Conservation (phyloP, 2,888 invertebrate genomes). For the Microplitis manilae region DNA sequence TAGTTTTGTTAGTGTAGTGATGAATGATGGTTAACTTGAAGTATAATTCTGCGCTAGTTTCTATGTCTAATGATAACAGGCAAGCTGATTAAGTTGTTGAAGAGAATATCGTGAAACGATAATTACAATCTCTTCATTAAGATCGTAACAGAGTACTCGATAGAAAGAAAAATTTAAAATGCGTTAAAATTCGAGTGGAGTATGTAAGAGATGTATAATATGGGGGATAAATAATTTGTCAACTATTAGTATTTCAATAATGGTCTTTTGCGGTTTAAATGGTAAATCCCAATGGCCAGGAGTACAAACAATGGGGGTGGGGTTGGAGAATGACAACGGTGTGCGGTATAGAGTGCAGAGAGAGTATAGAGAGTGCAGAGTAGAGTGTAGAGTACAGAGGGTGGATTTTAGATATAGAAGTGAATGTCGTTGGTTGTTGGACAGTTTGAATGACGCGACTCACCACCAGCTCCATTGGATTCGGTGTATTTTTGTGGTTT, state of each 20-base stretch:
- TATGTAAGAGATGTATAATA: neutral
- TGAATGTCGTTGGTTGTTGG: conserved; percentile 8
- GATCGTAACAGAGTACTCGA: too few relatives aligned
- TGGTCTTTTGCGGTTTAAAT: conserved; percentile 1
- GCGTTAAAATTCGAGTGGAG: neutral
- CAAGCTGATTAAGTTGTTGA: too few relatives aligned
- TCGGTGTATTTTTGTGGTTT: conserved; percentile 19
- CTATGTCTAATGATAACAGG: too few relatives aligned
- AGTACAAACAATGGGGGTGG: conserved; percentile 11
- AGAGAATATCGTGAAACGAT: too few relatives aligned
- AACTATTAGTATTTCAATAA: conserved; percentile 19
- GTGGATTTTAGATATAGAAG: neutral
- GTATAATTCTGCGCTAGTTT: too few relatives aligned
- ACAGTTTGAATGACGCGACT: conserved; percentile 4
- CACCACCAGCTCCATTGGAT: neutral
- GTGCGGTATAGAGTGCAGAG: neutral
- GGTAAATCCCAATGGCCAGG: conserved; percentile 8
- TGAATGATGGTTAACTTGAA: too few relatives aligned
- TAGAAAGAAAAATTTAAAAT: too few relatives aligned
- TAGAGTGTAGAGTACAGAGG: neutral
- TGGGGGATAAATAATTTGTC: conserved; percentile 1
- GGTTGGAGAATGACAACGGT: neutral
- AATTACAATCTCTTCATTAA: too few relatives aligned
- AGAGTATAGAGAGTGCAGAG: neutral
- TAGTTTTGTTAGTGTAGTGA: too few relatives aligned